Evolutionary conservation across 2,113 vertebrate species (phyloP).

Genomic region (Reinhardtius hippoglossoides): DNA sequence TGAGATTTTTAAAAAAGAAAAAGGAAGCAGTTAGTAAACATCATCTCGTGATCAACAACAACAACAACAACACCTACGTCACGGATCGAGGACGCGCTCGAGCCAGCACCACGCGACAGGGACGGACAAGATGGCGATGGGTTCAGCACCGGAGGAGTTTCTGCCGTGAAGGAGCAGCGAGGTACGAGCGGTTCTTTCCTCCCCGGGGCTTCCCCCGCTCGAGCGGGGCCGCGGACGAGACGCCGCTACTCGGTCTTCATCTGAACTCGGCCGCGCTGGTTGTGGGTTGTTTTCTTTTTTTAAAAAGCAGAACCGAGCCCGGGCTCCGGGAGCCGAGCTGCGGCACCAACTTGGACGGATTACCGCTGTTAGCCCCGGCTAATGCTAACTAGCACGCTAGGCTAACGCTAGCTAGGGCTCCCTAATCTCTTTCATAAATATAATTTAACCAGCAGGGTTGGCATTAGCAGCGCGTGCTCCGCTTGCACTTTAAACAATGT

Average conservation of each 20-base stretch:
- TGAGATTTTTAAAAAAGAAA: neutral
- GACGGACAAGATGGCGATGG: slow-evolving; percentile 80
- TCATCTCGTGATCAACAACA: neutral
- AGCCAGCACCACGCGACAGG: slow-evolving; percentile 78
- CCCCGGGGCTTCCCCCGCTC: slow-evolving; percentile 24
- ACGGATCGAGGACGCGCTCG: slow-evolving; percentile 66
- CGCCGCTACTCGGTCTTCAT: neutral
- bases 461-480: rapidly evolving
- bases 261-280: no score
- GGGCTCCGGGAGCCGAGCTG: neutral
- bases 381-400: slow-evolving; percentile 51
- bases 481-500: neutral
- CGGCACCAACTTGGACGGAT: slow-evolving; percentile 59
- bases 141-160: slow-evolving; percentile 59
- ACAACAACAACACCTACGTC: slow-evolving; percentile 69
- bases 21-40: neutral
- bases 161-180: slow-evolving; percentile 72
- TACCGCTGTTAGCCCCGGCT: slow-evolving; percentile 48
- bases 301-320: neutral
- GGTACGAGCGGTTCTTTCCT: slow-evolving; percentile 54
- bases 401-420: no score
- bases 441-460: neutral
- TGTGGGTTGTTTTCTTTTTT: no score
- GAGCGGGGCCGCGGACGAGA: slow-evolving; percentile 25
- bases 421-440: no score